phyloP scores from a whole-genome alignment of 2,888 invertebrate genomes.

The Brassicogethes aeneus region DNA sequence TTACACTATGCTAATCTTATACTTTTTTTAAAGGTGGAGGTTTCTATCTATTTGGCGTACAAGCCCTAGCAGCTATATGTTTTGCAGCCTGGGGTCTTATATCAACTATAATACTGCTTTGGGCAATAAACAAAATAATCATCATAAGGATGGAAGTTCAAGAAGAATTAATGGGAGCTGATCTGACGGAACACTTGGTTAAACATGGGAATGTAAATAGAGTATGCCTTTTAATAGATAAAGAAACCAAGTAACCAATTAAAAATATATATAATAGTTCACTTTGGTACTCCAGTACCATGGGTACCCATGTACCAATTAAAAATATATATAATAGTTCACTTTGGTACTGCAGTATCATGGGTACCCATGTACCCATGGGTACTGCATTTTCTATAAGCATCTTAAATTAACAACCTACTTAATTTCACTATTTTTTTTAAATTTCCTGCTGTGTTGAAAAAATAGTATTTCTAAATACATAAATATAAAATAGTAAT shows the following conservation, averaged over 20 bases:
- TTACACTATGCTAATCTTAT: constrained; percentile 10
- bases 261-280: not conserved
- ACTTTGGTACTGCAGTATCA: no score
- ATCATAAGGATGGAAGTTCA: constrained; percentile 80
- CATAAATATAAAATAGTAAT: no score
- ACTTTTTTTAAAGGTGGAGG: no score
- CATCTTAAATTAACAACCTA: no score
- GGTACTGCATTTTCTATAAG: no score
- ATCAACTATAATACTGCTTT: constrained; percentile 64
- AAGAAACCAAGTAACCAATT: constrained; percentile 2
- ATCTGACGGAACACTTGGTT: constrained; percentile 79
- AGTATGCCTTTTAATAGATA: not conserved
- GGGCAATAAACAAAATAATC: constrained; percentile 67
- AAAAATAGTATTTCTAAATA: no score
- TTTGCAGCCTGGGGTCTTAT: constrained; percentile 65
- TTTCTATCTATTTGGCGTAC: constrained; percentile 79
- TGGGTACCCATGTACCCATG: no score
- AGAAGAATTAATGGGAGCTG: constrained; percentile 82
- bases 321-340: no score
- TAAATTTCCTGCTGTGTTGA: no score
- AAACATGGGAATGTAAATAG: constrained; percentile 55
- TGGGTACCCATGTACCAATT: no score
- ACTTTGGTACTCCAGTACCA: no score
- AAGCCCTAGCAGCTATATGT: constrained; percentile 62
- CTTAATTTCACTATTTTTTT: no score